These are phyloP conservation scores for Protula sp. DNA, from an alignment of 2,888 invertebrate genomes.

Conservation along the genomic window DNA sequence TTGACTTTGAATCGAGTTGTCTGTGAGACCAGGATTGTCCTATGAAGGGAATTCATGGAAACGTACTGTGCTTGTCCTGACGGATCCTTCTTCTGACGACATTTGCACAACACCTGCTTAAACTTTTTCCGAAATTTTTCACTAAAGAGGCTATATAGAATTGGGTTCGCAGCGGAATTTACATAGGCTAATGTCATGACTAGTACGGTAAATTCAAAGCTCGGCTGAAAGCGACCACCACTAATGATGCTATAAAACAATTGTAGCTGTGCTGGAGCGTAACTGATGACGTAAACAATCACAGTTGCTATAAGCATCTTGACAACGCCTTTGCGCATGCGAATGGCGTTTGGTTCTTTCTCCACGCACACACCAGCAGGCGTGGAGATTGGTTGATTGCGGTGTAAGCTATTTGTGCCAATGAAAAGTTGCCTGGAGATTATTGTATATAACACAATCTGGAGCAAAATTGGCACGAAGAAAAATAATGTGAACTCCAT, in stretches of 20 bases:
- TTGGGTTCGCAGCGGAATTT: constrained; percentile 54
- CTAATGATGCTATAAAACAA: constrained; percentile 48
- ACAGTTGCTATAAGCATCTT: constrained; percentile 57
- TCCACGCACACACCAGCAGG: background rate
- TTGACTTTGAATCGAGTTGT: no score
- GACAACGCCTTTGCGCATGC: constrained; percentile 52
- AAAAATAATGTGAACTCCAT: constrained; percentile 50
- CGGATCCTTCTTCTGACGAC: no score
- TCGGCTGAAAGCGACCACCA: constrained; percentile 36
- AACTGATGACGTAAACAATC: constrained; percentile 55
- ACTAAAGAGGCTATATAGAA: constrained; percentile 54
- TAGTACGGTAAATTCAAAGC: constrained; percentile 48
- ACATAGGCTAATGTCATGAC: constrained; percentile 50
- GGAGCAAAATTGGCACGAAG: constrained; percentile 47
- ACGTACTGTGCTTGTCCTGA: no score
- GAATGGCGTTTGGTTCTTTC: constrained; percentile 7
- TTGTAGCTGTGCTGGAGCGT: constrained; percentile 53
- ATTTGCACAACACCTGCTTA: constrained; percentile 4
- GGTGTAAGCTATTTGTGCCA: constrained; percentile 37
- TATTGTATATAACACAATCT: constrained; percentile 41
- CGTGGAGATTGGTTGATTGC: background rate
- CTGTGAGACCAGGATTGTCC: no score
- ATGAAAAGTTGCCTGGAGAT: constrained; percentile 48
- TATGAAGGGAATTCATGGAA: no score
- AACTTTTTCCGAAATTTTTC: constrained; percentile 47